Percentiles rank a stretch among this genome's conserved stretches.
Conservation (phyloP, 2,113 vertebrate species). For the Oenanthe melanoleuca region DNA sequence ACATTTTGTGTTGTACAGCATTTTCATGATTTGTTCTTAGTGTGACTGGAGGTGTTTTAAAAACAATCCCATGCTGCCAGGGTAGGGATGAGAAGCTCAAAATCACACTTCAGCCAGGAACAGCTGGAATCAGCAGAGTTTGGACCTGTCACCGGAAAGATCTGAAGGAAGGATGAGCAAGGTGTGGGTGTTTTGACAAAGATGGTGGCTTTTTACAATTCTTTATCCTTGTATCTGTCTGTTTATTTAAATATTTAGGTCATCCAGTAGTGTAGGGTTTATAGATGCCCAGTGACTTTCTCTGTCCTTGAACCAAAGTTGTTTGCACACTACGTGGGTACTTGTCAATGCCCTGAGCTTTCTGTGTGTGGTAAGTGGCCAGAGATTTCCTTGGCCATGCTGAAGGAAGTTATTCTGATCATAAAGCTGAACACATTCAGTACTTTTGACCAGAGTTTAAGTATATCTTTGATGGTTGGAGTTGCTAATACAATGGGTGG, state of each 20-base stretch:
- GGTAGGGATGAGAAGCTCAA: neutral
- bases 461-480: neutral
- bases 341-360: neutral
- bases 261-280: neutral
- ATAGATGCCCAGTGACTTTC: neutral
- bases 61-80: neutral
- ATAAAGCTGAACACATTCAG: too few relatives aligned
- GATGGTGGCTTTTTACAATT: neutral
- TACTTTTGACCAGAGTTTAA: too few relatives aligned
- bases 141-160: neutral
- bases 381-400: neutral
- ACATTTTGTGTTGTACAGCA: rapidly evolving
- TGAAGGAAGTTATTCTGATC: neutral
- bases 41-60: neutral
- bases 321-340: neutral
- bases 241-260: neutral
- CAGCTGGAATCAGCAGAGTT: neutral
- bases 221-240: neutral
- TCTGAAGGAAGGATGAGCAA: neutral
- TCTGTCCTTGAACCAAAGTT: neutral
- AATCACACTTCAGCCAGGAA: neutral
- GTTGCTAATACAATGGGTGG: neutral
- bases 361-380: neutral
- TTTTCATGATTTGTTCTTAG: neutral
- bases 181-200: neutral